These are phyloP conservation scores for Biston stratarius DNA, from an alignment of 2,888 invertebrate genomes.

Conservation along the genomic window DNA sequence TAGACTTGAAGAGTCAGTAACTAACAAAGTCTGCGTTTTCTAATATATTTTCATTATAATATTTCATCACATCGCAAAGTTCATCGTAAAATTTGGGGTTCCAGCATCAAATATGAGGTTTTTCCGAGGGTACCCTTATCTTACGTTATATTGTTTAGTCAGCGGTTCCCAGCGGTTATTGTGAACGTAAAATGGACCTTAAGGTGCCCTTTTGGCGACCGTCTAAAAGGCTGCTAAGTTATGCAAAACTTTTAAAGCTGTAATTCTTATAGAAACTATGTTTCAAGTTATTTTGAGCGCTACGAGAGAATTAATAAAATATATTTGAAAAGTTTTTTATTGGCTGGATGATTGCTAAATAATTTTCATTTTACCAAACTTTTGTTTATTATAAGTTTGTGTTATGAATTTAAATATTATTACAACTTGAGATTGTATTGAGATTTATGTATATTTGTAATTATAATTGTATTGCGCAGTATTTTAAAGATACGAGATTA, in stretches of 20 bases:
- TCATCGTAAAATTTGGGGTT: constrained; percentile 40
- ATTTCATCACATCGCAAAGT: constrained; percentile 31
- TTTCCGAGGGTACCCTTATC: constrained; percentile 52
- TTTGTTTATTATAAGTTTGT: constrained; percentile 5
- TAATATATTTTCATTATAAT: constrained; percentile 33
- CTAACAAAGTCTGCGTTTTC: constrained; percentile 13
- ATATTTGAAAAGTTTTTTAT: constrained; percentile 18
- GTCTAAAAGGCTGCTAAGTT: constrained; percentile 35
- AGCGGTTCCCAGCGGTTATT: constrained; percentile 55
- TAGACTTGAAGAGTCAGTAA: not conserved
- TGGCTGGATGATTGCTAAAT: constrained; percentile 6
- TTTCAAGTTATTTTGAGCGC: constrained; percentile 15
- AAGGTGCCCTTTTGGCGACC: constrained; percentile 28
- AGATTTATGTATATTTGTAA: not conserved
- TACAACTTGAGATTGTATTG: not conserved
- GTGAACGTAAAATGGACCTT: constrained; percentile 45
- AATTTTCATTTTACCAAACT: constrained; percentile 9
- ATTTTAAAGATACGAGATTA: too few relatives aligned
- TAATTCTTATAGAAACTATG: constrained; percentile 24
- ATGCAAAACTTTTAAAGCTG: constrained; percentile 29
- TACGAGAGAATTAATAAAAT: constrained; percentile 17
- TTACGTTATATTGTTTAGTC: constrained; percentile 57
- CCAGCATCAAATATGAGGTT: constrained; percentile 52
- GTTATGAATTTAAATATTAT: not conserved
- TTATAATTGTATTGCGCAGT: too few relatives aligned